phyloP scores from a whole-genome alignment of 2,797 vertebrate genomes.

The Columba guinea region DNA sequence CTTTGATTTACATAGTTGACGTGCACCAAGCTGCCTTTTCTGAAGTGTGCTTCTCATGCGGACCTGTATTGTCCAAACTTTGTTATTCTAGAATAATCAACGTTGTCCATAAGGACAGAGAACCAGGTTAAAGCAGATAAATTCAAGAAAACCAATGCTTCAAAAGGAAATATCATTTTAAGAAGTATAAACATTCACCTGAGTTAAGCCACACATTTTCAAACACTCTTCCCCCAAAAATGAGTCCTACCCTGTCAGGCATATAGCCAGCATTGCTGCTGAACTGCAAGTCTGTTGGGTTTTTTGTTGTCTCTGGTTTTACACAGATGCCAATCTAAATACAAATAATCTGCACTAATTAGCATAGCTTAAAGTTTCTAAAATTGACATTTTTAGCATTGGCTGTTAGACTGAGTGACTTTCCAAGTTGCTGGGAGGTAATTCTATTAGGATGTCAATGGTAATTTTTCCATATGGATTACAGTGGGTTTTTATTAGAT shows the following conservation, averaged over 20 bases:
- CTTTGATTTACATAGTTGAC: not conserved
- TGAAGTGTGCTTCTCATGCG: not conserved
- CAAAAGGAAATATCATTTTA: not conserved
- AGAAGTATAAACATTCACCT: not conserved
- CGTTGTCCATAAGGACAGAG: not conserved
- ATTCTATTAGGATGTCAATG: not conserved
- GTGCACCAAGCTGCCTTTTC: not conserved
- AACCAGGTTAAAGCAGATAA: not conserved
- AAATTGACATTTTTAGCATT: not conserved
- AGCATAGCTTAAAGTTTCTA: not conserved
- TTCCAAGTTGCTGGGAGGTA: not conserved
- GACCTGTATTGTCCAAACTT: not conserved
- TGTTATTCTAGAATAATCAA: not conserved
- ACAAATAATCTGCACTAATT: not conserved
- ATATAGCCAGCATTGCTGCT: not conserved
- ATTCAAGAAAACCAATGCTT: not conserved
- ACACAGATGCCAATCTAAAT: not conserved
- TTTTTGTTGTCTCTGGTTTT: not conserved
- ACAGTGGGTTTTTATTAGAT: not conserved
- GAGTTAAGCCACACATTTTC: not conserved
- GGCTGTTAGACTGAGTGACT: not conserved
- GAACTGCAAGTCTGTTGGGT: not conserved
- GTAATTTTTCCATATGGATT: not conserved
- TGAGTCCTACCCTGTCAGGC: rapidly evolving
- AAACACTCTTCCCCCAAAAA: not conserved